These are phyloP conservation scores for Rafetus swinhoei DNA, from an alignment of 2,113 vertebrate genomes.

Conservation along the genomic window DNA sequence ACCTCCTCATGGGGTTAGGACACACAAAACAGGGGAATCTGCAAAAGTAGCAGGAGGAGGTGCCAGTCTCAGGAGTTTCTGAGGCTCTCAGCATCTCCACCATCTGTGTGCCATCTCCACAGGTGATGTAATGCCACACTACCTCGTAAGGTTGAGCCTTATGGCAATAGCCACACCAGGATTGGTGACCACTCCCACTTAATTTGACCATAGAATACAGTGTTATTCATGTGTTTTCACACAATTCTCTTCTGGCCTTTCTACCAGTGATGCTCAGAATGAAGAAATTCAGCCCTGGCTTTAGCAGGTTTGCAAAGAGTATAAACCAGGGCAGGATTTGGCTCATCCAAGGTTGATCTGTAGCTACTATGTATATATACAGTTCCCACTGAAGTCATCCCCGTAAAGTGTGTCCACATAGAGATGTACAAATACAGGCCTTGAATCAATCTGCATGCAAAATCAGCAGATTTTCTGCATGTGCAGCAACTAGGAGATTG, in stretches of 20 bases:
- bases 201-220: no score
- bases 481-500: no score
- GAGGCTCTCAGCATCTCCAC: neutral
- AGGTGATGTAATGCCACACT: neutral
- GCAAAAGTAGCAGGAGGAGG: neutral
- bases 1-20: neutral
- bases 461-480: rapidly evolving
- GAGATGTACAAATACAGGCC: rapidly evolving
- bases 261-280: neutral
- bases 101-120: neutral
- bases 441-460: rapidly evolving
- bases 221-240: neutral
- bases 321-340: neutral
- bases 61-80: neutral
- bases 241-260: neutral
- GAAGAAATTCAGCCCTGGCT: neutral
- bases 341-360: rapidly evolving
- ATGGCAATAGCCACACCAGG: neutral
- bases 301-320: no score
- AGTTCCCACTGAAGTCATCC: neutral
- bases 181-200: neutral
- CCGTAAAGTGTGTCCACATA: neutral
- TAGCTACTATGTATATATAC: neutral
- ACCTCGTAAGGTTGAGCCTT: neutral
- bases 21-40: neutral